phyloP scores from a whole-genome alignment of 1,140 invertebrate species.

The Cyclargus thomasi region DNA sequence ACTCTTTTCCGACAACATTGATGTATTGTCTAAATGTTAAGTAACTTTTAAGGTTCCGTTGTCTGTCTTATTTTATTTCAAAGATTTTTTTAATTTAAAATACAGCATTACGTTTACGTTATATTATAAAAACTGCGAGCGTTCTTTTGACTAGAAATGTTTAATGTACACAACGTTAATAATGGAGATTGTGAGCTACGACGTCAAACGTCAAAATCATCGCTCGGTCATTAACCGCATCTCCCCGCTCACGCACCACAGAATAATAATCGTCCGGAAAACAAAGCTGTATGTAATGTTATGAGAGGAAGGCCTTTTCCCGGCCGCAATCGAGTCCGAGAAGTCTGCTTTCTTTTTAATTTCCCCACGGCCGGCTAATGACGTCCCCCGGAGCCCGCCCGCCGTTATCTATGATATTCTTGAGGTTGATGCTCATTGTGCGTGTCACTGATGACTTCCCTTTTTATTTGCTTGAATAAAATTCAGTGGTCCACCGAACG shows the following conservation, averaged over 20 bases:
- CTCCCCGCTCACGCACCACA: constrained; percentile 72
- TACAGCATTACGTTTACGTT: too few species aligned
- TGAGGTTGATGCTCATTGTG: constrained; percentile 75
- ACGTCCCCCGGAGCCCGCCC: constrained; percentile 58
- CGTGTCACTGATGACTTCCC: constrained; percentile 74
- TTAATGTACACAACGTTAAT: too few species aligned
- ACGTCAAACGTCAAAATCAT: constrained; percentile 27
- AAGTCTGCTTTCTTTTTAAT: constrained; percentile 75
- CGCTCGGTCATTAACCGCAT: constrained; percentile 56
- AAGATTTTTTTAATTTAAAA: too few species aligned
- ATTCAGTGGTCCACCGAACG: constrained; percentile 70
- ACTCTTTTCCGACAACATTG: not conserved
- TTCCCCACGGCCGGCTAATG: constrained; percentile 75
- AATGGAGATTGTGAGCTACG: too few species aligned
- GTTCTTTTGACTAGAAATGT: constrained; percentile 3
- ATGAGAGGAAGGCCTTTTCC: constrained; percentile 68
- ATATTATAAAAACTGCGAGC: not conserved
- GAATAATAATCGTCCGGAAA: constrained; percentile 76
- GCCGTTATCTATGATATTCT: constrained; percentile 75
- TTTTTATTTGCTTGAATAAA: constrained; percentile 74
- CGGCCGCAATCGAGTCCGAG: constrained; percentile 70
- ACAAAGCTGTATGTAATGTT: constrained; percentile 72
- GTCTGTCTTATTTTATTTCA: not conserved
- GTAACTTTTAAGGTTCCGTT: not conserved
- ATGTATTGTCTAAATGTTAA: not conserved